Base-by-base conservation (phyloP, 2,113 vertebrate genomes). In the Cheilinus undulatus region DNA sequence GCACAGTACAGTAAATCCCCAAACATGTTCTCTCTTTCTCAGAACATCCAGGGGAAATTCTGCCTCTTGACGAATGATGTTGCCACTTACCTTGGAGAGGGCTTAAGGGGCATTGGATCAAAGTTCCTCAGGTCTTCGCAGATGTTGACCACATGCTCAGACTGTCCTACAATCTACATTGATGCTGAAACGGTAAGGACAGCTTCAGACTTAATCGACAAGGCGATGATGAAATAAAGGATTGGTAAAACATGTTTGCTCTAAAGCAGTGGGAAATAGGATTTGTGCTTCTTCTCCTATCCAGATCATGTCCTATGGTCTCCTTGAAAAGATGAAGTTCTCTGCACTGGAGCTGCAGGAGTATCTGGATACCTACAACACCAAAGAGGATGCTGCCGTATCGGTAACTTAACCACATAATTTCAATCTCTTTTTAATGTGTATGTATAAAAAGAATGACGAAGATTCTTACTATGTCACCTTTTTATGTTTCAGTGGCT, bases 11-110 rank as follows among this genome's bases (percentile, higher is more conserved):
- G 43, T 36, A 36, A 59, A 32, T 40, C 19, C 15, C 51, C n/a
- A 22, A 17, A 15, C 14, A 2, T 3, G 40, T 36, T 38, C 3
- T 49, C 32, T 32, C 3, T 49, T 83, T 90, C 87, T 10, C 89
- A 99, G 97, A 98, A 96, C 92, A 97, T 99, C 88, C 98, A 99
- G 91, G 96, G 95, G 75, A 97, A 97, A 86, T 98, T 99, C 93
- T 98, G 97, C 93, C 96, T 96, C 76, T 86, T 99, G 76, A 99
- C 97, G 3, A 96, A 95, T 1, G 96, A 98, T 74, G 97, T 97
- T 17, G 96, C 97, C 74, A 94, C 95, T 78, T 99, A 98, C 85
- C 93, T 99, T 23, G 98, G 97, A 30, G 96, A 99, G 65, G 96
- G 96, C 51, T 93, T 99, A 60, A 93, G 97, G 64, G 97, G 97